Conservation (phyloP, 1,140 invertebrate genomes). For the Catajapyx aquilonaris region DNA sequence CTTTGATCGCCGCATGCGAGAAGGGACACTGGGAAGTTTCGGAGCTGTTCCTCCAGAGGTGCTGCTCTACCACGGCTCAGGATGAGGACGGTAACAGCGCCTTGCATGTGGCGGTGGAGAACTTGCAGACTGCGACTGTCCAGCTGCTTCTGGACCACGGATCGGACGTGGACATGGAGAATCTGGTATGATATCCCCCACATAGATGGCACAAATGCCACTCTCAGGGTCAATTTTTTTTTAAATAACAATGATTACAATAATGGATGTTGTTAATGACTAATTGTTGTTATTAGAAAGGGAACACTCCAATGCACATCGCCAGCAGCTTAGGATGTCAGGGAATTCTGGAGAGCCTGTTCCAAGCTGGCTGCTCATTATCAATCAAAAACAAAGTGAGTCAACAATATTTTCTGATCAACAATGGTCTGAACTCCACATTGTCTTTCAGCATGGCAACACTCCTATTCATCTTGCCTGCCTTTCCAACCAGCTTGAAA, state of each 20-base stretch:
- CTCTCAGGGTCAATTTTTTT: too few relatives aligned
- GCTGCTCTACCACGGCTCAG: constrained; percentile 27
- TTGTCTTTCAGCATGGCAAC: constrained; percentile 40
- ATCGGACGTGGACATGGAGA: background rate
- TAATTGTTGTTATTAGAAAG: too few relatives aligned
- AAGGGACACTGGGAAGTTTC: constrained; percentile 44
- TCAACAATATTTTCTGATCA: constrained; percentile 4
- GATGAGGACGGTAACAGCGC: constrained; percentile 59
- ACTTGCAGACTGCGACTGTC: constrained; percentile 51
- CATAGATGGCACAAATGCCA: too few relatives aligned
- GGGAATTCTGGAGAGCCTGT: constrained; percentile 43
- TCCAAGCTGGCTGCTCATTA: constrained; percentile 39
- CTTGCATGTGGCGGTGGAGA: constrained; percentile 56
- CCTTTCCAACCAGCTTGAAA: constrained; percentile 41
- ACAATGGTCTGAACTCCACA: constrained; percentile 5
- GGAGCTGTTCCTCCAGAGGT: constrained; percentile 33
- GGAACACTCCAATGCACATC: constrained; percentile 46
- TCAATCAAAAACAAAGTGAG: constrained; percentile 50
- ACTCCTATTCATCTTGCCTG: constrained; percentile 54
- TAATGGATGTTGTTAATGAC: too few relatives aligned
- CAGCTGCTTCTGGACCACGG: constrained; percentile 28
- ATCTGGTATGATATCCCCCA: too few relatives aligned
- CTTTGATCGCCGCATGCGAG: constrained; percentile 50
- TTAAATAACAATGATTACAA: too few relatives aligned
- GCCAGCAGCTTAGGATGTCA: constrained; percentile 48